Conservation (phyloP, 1,140 invertebrate species). For the Eumaeus atala region DNA sequence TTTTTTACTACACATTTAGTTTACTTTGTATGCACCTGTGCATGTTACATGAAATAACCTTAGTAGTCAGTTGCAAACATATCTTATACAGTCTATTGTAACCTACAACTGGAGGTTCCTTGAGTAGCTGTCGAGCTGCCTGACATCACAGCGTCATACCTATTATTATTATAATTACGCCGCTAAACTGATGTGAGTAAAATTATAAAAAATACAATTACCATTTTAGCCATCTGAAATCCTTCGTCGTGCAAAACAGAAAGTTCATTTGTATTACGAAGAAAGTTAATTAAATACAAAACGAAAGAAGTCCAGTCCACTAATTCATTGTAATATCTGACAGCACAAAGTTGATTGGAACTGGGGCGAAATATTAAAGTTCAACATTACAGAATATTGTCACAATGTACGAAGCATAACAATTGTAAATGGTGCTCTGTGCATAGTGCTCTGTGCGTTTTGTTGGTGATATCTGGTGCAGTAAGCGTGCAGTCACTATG, state of each 20-base stretch:
- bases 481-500: slow-evolving; percentile 33
- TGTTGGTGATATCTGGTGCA: slow-evolving; percentile 20
- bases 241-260: slow-evolving; percentile 62
- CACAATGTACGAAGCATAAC: slow-evolving; percentile 38
- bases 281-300: not conserved
- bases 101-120: too few species aligned
- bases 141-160: too few species aligned
- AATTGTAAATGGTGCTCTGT: slow-evolving; percentile 20
- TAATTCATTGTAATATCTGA: not conserved
- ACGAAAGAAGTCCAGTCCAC: too few species aligned
- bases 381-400: slow-evolving; percentile 25
- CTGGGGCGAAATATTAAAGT: not conserved
- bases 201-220: slow-evolving; percentile 33
- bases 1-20: too few species aligned
- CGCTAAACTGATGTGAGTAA: too few species aligned
- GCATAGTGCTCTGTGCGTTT: slow-evolving; percentile 14
- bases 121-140: too few species aligned
- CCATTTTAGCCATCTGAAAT: slow-evolving; percentile 62
- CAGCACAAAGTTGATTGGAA: not conserved
- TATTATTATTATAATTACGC: too few species aligned
- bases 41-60: too few species aligned
- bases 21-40: too few species aligned
- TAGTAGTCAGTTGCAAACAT: too few species aligned
- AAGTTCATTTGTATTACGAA: slow-evolving; percentile 24
- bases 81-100: too few species aligned